These are phyloP conservation scores for Heptranchias perlo DNA, from an alignment of 2,113 vertebrate genomes.

Conservation along the genomic window DNA sequence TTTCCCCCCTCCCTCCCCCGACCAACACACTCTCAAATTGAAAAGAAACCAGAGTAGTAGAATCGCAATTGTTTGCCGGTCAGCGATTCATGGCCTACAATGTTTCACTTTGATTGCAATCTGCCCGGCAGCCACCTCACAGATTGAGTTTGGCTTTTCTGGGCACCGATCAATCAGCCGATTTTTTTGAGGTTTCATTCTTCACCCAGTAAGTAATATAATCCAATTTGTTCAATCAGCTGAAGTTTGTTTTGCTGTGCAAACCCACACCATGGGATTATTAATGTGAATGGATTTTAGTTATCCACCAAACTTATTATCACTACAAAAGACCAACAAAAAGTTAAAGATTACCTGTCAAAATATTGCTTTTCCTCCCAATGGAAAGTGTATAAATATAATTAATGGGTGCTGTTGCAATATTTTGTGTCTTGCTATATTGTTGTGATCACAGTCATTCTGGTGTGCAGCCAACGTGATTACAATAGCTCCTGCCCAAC, in stretches of 20 bases:
- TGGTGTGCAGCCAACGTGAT: background rate
- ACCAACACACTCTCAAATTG: background rate
- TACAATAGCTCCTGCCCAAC: background rate
- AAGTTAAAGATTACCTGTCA: background rate
- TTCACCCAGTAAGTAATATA: background rate
- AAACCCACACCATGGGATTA: background rate
- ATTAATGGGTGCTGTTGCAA: background rate
- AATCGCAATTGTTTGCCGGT: background rate
- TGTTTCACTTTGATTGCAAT: conserved; percentile 10
- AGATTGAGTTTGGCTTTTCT: background rate
- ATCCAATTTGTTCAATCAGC: background rate
- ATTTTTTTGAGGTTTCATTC: background rate
- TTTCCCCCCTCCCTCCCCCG: background rate
- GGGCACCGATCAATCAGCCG: background rate
- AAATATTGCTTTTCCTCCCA: background rate
- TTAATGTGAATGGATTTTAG: background rate
- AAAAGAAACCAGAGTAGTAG: background rate
- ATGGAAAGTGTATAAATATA: background rate
- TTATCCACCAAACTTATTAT: background rate
- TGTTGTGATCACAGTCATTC: background rate
- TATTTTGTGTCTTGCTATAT: background rate
- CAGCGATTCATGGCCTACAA: background rate
- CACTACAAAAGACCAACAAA: background rate
- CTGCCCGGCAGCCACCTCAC: background rate
- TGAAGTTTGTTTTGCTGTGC: background rate